Evolutionary conservation across 2,888 invertebrate genomes (phyloP).

Genomic region (Thereva nobilitata): DNA sequence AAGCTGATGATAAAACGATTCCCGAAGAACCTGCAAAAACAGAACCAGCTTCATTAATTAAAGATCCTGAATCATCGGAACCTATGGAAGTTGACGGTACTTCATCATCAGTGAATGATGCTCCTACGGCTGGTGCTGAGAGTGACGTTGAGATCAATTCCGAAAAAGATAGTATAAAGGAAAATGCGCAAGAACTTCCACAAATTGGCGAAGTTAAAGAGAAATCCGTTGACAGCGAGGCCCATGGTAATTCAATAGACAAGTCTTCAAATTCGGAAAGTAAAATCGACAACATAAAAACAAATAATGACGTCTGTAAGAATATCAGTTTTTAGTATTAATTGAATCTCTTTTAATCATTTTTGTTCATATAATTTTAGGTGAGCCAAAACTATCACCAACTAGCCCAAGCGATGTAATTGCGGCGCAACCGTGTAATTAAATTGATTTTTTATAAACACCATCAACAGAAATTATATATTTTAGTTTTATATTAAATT

Average conservation of each 20-base stretch:
- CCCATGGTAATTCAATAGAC: slow-evolving; percentile 42
- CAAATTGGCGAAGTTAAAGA: slow-evolving; percentile 12
- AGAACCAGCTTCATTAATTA: slow-evolving; percentile 6
- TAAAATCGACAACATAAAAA: slow-evolving; percentile 36
- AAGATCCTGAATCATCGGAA: slow-evolving; percentile 45
- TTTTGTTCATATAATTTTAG: slow-evolving; percentile 44
- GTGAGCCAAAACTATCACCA: slow-evolving; percentile 55
- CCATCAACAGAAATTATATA: slow-evolving; percentile 24
- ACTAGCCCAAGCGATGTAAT: slow-evolving; percentile 44
- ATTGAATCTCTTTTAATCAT: neutral
- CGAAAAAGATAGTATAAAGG: slow-evolving; percentile 6
- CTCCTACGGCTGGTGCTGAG: neutral
- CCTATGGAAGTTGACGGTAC: slow-evolving; percentile 54
- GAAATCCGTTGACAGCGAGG: slow-evolving; percentile 20
- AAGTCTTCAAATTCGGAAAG: slow-evolving; percentile 44
- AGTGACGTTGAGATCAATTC: slow-evolving; percentile 7
- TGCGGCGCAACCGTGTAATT: slow-evolving; percentile 42
- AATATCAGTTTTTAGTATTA: neutral
- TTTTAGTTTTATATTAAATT: slow-evolving; percentile 27
- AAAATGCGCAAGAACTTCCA: slow-evolving; percentile 3
- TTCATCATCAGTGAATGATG: slow-evolving; percentile 4
- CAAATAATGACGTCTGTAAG: slow-evolving; percentile 38
- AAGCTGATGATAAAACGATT: slow-evolving; percentile 34
- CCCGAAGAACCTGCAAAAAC: slow-evolving; percentile 38
- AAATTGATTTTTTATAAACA: slow-evolving; percentile 36